Evolutionary conservation across 2,888 invertebrate genomes (phyloP).

Genomic region (Scaptomyza caliginosa): DNA sequence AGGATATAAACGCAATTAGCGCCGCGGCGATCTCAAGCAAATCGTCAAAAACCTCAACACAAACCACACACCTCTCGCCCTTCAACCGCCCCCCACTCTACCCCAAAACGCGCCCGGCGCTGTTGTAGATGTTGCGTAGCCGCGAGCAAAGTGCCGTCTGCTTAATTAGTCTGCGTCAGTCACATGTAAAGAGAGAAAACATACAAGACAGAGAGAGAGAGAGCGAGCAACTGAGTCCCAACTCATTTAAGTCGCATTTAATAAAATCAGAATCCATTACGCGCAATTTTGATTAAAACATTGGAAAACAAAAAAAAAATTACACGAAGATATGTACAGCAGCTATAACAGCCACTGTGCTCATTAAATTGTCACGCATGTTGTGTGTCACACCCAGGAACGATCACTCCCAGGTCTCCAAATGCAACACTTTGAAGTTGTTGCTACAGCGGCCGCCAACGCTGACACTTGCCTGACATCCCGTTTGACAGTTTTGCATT

Average conservation of each 20-base stretch:
- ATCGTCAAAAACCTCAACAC: slow-evolving; percentile 47
- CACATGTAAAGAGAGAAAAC: neutral
- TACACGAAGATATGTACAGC: no score
- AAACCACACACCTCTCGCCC: neutral
- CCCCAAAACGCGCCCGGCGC: slow-evolving; percentile 57
- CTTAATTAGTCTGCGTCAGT: slow-evolving; percentile 74
- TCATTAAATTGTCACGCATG: slow-evolving; percentile 84
- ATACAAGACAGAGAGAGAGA: neutral
- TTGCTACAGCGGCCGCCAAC: slow-evolving; percentile 57
- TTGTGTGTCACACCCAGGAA: slow-evolving; percentile 58
- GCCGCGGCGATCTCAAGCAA: slow-evolving; percentile 77
- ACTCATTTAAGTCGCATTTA: slow-evolving; percentile 79
- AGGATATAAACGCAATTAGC: slow-evolving; percentile 83
- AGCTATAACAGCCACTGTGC: slow-evolving; percentile 51
- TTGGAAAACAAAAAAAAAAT: slow-evolving; percentile 31
- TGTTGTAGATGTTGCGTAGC: slow-evolving; percentile 78
- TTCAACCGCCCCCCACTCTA: neutral
- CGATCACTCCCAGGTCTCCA: slow-evolving; percentile 5
- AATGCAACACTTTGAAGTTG: slow-evolving; percentile 64
- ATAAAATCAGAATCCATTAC: slow-evolving; percentile 79
- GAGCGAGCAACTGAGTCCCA: slow-evolving; percentile 37
- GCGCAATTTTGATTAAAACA: slow-evolving; percentile 79
- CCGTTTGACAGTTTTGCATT: slow-evolving; percentile 69
- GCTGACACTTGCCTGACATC: slow-evolving; percentile 73
- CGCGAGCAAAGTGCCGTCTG: slow-evolving; percentile 77